Evolutionary conservation across 2,113 vertebrate species (phyloP).

Genomic region (Verasper variegatus): DNA sequence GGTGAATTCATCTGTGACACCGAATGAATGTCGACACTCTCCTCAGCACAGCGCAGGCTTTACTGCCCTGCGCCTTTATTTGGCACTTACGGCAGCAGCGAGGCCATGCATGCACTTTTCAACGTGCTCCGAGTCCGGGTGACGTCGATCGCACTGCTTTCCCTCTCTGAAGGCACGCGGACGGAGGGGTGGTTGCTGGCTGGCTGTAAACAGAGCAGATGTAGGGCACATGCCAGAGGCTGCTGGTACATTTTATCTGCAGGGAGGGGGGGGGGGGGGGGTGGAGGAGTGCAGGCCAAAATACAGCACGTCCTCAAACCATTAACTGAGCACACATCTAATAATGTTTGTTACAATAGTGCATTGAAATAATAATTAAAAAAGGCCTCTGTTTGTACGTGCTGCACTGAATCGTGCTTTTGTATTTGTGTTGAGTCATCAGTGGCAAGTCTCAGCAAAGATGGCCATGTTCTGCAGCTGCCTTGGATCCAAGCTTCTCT

Average conservation of each 20-base stretch:
- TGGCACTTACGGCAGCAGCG: slow-evolving; percentile 58
- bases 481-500: too few relatives aligned
- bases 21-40: too few relatives aligned
- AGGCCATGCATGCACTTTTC: slow-evolving; percentile 66
- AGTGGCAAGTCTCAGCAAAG: too few relatives aligned
- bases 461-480: too few relatives aligned
- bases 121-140: slow-evolving; percentile 66
- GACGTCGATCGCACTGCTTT: slow-evolving; percentile 63
- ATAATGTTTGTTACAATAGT: neutral
- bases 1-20: too few relatives aligned
- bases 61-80: slow-evolving; percentile 4
- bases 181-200: slow-evolving; percentile 62
- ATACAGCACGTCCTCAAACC: neutral
- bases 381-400: too few relatives aligned
- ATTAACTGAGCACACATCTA: neutral
- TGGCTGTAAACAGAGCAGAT: slow-evolving; percentile 68
- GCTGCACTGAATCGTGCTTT: too few relatives aligned
- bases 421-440: too few relatives aligned
- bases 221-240: slow-evolving; percentile 43
- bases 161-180: slow-evolving; percentile 67
- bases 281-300: neutral
- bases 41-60: neutral
- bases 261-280: too few relatives aligned
- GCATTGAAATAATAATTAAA: too few relatives aligned
- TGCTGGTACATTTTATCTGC: neutral